Evolutionary conservation across 2,113 vertebrate genomes (phyloP).

Genomic region (Brachypteracias leptosomus): DNA sequence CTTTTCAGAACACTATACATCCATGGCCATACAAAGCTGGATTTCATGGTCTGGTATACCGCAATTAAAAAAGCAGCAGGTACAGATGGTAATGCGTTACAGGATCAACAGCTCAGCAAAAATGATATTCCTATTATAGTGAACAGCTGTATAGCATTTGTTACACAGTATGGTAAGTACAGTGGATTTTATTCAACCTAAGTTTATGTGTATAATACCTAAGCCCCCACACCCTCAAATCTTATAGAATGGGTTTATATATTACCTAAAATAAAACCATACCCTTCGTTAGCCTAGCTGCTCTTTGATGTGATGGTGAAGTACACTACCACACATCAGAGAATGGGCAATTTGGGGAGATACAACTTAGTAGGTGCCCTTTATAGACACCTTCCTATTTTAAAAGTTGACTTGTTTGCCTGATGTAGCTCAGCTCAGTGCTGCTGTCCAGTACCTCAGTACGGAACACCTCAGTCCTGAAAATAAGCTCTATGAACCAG

Average conservation of each 20-base stretch:
- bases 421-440: background rate
- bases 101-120: slow-evolving; percentile 95
- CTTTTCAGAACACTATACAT: slow-evolving; percentile 89
- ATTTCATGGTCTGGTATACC: slow-evolving; percentile 91
- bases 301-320: background rate
- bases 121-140: slow-evolving; percentile 92
- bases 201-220: background rate
- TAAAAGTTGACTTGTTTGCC: background rate
- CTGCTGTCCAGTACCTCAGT: background rate
- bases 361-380: background rate
- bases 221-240: background rate
- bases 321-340: background rate
- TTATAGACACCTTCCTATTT: background rate
- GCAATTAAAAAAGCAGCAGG: slow-evolving; percentile 92
- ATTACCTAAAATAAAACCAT: background rate
- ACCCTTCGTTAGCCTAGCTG: fast-evolving
- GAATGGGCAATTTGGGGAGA: background rate
- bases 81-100: slow-evolving; percentile 88
- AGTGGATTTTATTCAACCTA: slow-evolving; percentile 43
- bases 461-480: background rate
- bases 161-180: slow-evolving; percentile 94
- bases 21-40: slow-evolving; percentile 85
- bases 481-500: background rate
- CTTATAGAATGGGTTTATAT: background rate
- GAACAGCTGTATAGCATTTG: slow-evolving; percentile 96